These are phyloP conservation scores for Rhogogaster chlorosoma DNA, from an alignment of 2,888 invertebrate genomes.

Conservation along the genomic window DNA sequence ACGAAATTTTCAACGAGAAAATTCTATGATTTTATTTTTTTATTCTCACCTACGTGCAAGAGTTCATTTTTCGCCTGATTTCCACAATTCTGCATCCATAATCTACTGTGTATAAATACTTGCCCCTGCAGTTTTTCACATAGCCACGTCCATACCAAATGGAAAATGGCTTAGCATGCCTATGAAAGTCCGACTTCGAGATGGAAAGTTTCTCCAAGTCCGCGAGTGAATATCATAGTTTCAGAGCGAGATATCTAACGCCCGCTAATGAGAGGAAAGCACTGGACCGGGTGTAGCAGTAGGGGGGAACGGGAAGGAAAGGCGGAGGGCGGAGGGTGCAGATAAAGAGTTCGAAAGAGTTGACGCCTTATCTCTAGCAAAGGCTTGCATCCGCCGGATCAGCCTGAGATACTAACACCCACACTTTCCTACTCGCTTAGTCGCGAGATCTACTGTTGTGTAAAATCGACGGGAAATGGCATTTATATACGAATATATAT, in stretches of 20 bases:
- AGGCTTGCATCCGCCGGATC: constrained; percentile 77
- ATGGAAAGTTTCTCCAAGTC: constrained; percentile 41
- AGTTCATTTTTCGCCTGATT: background rate
- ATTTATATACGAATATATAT: background rate
- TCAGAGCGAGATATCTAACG: constrained; percentile 54
- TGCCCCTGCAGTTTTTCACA: background rate
- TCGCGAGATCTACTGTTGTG: constrained; percentile 39
- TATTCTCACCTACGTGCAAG: background rate
- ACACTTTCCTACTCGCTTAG: constrained; percentile 72
- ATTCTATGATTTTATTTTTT: background rate
- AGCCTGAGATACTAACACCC: constrained; percentile 75
- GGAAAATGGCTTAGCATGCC: background rate
- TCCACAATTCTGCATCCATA: background rate
- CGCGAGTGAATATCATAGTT: constrained; percentile 50
- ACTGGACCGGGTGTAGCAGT: constrained; percentile 56
- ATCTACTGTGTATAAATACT: background rate
- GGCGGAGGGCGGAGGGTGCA: constrained; percentile 58
- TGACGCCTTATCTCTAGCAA: constrained; percentile 70
- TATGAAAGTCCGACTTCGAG: background rate
- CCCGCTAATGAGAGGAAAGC: constrained; percentile 63
- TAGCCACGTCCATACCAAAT: background rate
- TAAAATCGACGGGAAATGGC: constrained; percentile 26
- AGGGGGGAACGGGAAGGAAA: constrained; percentile 51
- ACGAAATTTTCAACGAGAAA: background rate
- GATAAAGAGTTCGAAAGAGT: constrained; percentile 76